A percentile compares a stretch with the other conserved stretches of the same genome.
Conservation (phyloP, 2,797 vertebrate species). For the Antrozous pallidus region DNA sequence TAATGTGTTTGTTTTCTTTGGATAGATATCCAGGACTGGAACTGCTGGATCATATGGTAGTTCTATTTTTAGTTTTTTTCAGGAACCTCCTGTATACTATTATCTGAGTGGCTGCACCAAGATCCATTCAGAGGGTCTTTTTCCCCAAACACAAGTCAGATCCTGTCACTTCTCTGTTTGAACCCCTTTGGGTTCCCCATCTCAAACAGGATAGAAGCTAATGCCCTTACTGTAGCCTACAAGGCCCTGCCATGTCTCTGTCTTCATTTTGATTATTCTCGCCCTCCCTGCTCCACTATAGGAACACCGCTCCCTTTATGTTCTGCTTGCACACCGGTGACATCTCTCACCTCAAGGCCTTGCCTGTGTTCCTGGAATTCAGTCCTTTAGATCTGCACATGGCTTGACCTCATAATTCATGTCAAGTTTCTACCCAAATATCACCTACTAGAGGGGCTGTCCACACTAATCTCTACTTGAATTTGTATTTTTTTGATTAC, state of each 20-base stretch:
- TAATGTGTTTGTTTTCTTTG: neutral
- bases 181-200: neutral
- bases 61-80: neutral
- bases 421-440: neutral
- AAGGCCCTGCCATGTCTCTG: neutral
- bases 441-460: neutral
- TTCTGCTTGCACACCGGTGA: fast-evolving
- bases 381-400: neutral
- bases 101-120: neutral
- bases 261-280: neutral
- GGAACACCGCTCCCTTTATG: neutral
- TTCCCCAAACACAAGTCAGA: neutral
- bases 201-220: neutral
- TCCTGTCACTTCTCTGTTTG: neutral
- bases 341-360: neutral
- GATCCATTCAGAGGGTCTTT: neutral
- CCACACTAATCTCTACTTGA: neutral
- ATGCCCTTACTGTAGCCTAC: neutral
- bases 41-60: neutral
- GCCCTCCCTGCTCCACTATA: fast-evolving
- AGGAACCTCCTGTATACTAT: neutral
- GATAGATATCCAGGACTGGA: neutral
- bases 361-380: neutral
- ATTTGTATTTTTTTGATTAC: neutral
- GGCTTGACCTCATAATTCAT: neutral